phyloP scores from a whole-genome alignment of 2,888 invertebrate genomes.

The Cryptops parisi region DNA sequence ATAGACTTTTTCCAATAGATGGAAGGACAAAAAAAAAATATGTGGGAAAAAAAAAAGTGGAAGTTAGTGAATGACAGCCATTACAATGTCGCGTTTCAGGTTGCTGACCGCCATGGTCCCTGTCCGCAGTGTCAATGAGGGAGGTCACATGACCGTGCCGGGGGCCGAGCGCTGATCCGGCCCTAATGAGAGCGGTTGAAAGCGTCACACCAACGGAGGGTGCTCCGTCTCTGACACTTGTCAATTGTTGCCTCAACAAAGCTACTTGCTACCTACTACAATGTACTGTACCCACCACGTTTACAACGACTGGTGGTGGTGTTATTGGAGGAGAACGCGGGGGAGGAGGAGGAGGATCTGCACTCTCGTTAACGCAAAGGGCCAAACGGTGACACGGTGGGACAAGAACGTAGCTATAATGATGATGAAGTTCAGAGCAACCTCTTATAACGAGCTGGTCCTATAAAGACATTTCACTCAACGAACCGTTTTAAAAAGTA shows the following conservation, averaged over 20 bases:
- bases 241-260: conserved; percentile 13
- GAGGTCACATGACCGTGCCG: conserved; percentile 11
- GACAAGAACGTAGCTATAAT: no score
- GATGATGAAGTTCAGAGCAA: no score
- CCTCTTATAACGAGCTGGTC: no score
- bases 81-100: conserved; percentile 13
- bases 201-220: conserved; percentile 3
- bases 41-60: neutral
- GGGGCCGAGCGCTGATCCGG: conserved; percentile 11
- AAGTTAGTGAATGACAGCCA: conserved; percentile 11
- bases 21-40: no score
- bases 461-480: no score
- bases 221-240: conserved; percentile 13
- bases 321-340: neutral
- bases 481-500: no score
- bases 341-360: neutral
- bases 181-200: conserved; percentile 12
- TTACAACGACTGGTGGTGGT: no score
- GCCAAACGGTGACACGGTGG: no score
- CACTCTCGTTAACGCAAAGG: conserved; percentile 4
- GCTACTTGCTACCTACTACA: no score
- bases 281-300: no score
- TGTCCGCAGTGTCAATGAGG: neutral
- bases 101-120: neutral
- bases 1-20: no score